Evolutionary conservation across 2,113 vertebrate genomes (phyloP), one percentile per base, ranked within the genome.

Genomic region (Sylvicapra grimmia): DNA sequence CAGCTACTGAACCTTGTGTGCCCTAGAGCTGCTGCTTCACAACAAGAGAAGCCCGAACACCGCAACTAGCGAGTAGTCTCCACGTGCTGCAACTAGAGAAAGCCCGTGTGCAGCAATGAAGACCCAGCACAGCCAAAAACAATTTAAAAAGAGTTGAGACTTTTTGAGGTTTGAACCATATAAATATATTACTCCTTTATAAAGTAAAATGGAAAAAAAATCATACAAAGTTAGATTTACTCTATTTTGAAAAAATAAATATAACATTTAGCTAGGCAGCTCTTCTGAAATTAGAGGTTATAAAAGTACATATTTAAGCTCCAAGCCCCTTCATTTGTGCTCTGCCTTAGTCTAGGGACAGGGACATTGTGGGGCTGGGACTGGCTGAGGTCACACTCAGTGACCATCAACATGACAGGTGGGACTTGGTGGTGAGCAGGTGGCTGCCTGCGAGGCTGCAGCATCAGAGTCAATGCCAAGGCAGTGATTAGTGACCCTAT

Each of bases 201-300:
- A 36, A 97, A 75, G 82, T 58, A 68, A 54, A 85, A 9, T 61
- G 21, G 5, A 21, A 92, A 68, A 68, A 68, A 54, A 96, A 72
- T 8, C 10, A 59, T 23, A 77, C 31, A n/a, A 59, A 89, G 33
- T 49, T 92, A 80, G 77, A 63, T 72, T 91, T 93, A 86, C 53
- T 65, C 58, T 92, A 14, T 86, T 89, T 84, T 89, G 44, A 72
- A 93, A 84, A 93, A 96, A 84, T 51, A 96, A 91, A 84, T 31
- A 54, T 54, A 86, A 93, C 13, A n/a, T 84, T 89, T 68, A 49
- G 29, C 53, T 79, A 86, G 14, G 75, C 53, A 84, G 86, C 72
- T 36, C 18, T 79, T 79, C 77, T 56, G 29, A 97, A 95, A 95
- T 84, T 58, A 96, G 47, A 72, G 21, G 25, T 90, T 92, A 84